Evolutionary conservation across 2,797 vertebrate species (phyloP).

Genomic region (Urophycis tenuis): DNA sequence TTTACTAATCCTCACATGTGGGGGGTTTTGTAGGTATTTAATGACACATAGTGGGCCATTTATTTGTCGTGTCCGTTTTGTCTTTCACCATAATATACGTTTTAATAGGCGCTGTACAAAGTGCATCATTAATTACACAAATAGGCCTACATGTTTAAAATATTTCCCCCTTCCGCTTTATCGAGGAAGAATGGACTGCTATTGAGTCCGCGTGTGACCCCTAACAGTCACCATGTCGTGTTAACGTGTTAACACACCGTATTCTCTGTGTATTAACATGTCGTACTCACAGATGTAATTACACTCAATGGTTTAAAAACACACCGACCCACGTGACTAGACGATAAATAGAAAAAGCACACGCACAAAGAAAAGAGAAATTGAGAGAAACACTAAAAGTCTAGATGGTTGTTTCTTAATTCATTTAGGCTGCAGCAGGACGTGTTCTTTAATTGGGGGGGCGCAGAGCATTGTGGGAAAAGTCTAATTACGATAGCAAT

Average conservation of each 20-base stretch:
- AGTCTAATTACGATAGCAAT: conserved; percentile 20
- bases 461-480: conserved; percentile 35
- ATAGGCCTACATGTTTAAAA: conserved; percentile 16
- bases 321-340: background rate
- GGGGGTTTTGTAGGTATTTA: no score
- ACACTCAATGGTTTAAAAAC: background rate
- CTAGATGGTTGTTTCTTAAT: conserved; percentile 10
- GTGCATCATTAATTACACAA: background rate
- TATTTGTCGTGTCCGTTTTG: no score
- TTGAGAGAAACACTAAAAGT: no score
- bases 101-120: no score
- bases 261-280: conserved; percentile 1
- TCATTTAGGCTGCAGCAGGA: conserved; percentile 10
- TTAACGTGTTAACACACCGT: background rate
- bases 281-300: background rate
- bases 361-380: conserved; percentile 5
- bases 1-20: background rate
- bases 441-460: conserved; percentile 15
- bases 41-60: no score
- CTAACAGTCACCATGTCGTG: background rate
- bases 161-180: conserved; percentile 23
- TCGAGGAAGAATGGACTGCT: conserved; percentile 43
- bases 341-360: background rate
- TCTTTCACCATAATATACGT: no score
- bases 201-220: background rate